Base-by-base conservation (phyloP, 2,888 invertebrate species). In the Sarcophaga caerulescens region DNA sequence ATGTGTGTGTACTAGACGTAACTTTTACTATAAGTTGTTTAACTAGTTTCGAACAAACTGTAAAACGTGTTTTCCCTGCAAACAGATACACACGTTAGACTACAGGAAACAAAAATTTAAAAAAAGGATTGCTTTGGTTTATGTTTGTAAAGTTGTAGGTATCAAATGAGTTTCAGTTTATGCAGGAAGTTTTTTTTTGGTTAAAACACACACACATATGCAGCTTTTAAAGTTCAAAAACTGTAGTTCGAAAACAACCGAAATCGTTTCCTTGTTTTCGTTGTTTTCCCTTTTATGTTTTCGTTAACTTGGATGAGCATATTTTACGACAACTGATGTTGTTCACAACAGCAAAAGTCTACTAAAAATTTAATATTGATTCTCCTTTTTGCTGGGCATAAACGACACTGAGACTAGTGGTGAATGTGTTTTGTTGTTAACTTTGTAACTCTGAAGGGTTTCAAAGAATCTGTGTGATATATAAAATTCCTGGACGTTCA, bases 11-110 rank as follows among this genome's bases (percentile, higher is more conserved):
- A 1, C 25, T n/a, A n/a, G n/a, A 44, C 17, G 25, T n/a, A 23
- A 68, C 44, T 77, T 77, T 69, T 69, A 77, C 66, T 62, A 63
- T 63, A 70, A 63, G 62, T 79, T 70, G 62, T 47, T 79, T 79
- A 70, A 63, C 70, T 70, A 79, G 70, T 63, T 79, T 47, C 63
- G 47, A 79, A 79, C 78, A 70, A 79, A 79, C 60, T 70, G 35
- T 25, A 63, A 79, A 70, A 79, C 70, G 78, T 79, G 75, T 65
- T 65, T 25, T 75, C 10, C 14, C 57, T 57, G 8, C 21, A 65
- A 66, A 75, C 65, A 57, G 21, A 68, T 14, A 25, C 12, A 35
- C 35, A 78, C 21, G 45, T 47, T 63, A 23, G 52, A 21, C 10
- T 35, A 10, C 35, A 35, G 8, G 2, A 35, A 8, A 35, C 8